Conservation (phyloP, 2,113 vertebrate genomes). For the Mohoua ochrocephala region DNA sequence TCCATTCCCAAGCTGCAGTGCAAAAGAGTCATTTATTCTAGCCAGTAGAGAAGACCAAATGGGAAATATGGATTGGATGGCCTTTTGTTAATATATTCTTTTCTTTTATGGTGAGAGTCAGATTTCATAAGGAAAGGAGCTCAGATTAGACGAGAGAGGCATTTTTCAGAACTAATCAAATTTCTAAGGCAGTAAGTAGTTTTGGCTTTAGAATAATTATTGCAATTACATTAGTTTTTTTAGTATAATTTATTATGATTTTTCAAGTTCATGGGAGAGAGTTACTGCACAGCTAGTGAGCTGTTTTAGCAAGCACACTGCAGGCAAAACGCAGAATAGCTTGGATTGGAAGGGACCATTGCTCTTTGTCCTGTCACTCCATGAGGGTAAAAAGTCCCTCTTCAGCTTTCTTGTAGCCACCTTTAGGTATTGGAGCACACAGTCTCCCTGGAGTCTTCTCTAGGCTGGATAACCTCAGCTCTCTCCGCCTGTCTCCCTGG, state of each 20-base stretch:
- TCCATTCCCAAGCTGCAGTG: background rate
- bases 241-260: background rate
- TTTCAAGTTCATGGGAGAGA: background rate
- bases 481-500: background rate
- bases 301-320: background rate
- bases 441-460: background rate
- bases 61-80: background rate
- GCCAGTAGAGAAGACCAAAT: background rate
- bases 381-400: background rate
- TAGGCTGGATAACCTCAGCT: background rate
- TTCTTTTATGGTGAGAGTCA: background rate
- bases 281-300: background rate
- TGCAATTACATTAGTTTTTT: background rate
- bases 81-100: background rate
- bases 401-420: background rate
- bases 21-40: background rate
- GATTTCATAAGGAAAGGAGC: background rate
- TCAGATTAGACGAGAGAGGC: background rate
- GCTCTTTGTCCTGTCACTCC: background rate
- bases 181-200: background rate
- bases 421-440: background rate
- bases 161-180: background rate
- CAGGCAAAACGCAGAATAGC: background rate
- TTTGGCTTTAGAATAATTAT: background rate
- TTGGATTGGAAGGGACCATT: background rate